Conservation (phyloP, 2,797 vertebrate species). For the Acrossocheilus fasciatus region DNA sequence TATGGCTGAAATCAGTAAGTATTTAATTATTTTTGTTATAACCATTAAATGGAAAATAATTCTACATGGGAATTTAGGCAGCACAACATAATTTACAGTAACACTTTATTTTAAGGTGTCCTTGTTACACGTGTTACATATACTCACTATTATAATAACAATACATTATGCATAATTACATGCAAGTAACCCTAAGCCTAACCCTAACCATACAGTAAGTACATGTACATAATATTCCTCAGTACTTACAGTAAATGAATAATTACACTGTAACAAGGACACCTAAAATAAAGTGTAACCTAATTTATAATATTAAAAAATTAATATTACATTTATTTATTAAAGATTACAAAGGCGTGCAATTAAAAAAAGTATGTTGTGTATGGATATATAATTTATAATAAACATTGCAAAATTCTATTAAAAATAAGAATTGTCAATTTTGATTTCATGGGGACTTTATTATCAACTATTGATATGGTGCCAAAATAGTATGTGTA, state of each 20-base stretch:
- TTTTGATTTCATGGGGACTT: neutral
- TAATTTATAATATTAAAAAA: neutral
- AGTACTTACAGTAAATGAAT: neutral
- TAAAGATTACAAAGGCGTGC: neutral
- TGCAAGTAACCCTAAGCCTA: neutral
- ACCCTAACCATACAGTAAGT: neutral
- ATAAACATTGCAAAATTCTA: neutral
- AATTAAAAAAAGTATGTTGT: neutral
- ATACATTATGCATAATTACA: neutral
- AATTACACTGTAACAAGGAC: neutral
- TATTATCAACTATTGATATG: neutral
- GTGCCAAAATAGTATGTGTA: neutral
- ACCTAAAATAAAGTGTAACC: neutral
- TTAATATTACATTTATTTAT: neutral
- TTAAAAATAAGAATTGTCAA: neutral
- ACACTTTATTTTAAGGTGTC: neutral
- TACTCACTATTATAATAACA: neutral
- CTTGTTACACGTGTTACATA: too few relatives aligned
- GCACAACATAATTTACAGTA: constrained; percentile 66
- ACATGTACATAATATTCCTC: neutral
- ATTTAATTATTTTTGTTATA: neutral
- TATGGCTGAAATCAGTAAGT: neutral
- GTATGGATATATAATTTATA: neutral
- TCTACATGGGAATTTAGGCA: constrained; percentile 36
- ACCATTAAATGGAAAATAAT: neutral